These are phyloP conservation scores for Bubo scandiacus DNA, from an alignment of 2,113 vertebrate species.

Conservation along the genomic window DNA sequence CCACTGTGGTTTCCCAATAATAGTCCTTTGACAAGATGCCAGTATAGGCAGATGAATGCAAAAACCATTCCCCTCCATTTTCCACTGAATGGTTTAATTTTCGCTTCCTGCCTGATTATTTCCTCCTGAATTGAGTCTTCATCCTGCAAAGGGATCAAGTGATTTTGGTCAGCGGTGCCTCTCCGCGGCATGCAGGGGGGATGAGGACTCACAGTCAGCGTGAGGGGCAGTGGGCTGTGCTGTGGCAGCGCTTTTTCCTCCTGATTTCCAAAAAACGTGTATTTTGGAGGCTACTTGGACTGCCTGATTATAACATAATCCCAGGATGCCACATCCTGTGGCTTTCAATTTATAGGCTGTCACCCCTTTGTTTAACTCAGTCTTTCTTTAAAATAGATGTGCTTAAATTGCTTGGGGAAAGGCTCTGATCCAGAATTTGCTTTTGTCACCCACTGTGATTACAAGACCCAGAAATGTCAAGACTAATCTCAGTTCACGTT, in stretches of 20 bases:
- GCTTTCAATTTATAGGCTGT: background rate
- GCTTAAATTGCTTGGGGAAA: slow-evolving; percentile 24
- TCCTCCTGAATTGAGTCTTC: background rate
- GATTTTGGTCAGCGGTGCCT: background rate
- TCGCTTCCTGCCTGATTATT: background rate
- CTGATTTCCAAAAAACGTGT: background rate
- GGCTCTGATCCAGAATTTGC: slow-evolving; percentile 31
- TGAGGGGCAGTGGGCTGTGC: rapidly evolving
- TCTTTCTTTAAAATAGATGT: background rate
- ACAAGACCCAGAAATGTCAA: slow-evolving; percentile 55
- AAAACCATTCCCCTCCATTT: background rate
- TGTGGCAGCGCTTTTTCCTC: background rate
- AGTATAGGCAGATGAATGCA: background rate
- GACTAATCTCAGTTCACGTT: background rate
- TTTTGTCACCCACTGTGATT: slow-evolving; percentile 44
- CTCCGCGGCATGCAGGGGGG: rapidly evolving
- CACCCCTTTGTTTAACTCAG: background rate
- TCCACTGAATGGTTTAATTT: background rate
- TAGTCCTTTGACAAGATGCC: background rate
- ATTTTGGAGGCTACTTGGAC: background rate
- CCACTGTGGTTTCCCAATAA: background rate
- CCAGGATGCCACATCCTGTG: background rate
- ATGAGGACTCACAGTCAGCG: rapidly evolving
- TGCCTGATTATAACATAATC: background rate
- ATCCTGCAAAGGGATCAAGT: background rate